phyloP scores from a whole-genome alignment of 2,888 invertebrate species.

The Cepaea hortensis region DNA sequence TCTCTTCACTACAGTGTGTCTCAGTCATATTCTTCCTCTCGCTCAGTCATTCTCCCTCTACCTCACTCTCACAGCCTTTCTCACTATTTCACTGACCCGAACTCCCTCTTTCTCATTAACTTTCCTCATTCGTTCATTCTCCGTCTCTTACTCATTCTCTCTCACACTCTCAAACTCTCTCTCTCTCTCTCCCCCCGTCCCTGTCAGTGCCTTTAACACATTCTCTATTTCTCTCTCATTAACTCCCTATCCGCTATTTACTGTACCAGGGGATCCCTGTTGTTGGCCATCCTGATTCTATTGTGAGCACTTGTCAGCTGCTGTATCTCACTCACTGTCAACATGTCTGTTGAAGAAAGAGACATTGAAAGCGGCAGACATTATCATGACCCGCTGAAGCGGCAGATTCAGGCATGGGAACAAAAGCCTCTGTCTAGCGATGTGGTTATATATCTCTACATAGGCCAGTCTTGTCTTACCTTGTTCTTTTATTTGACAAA shows the following conservation, averaged over 20 bases:
- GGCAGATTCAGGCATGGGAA: not conserved
- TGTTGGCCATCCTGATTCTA: not conserved
- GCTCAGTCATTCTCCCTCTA: not conserved
- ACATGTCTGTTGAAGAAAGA: not conserved
- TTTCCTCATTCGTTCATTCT: not conserved
- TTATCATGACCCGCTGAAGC: not conserved
- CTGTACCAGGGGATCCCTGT: not conserved
- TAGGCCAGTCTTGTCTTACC: no score
- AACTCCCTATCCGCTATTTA: not conserved
- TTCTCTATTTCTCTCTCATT: not conserved
- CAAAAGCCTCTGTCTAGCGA: not conserved
- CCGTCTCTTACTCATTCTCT: not conserved
- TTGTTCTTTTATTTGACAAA: no score
- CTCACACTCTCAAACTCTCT: constrained; percentile 17
- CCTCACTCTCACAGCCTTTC: not conserved
- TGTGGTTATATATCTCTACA: not conserved
- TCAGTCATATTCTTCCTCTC: not conserved
- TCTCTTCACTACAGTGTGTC: not conserved
- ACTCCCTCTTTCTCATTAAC: not conserved
- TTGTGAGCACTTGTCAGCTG: not conserved
- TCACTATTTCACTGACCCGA: not conserved
- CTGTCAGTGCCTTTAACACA: not conserved
- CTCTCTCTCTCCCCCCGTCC: constrained; percentile 14
- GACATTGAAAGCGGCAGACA: not conserved
- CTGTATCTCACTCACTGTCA: not conserved